These are phyloP conservation scores for Norana najaformis DNA, from an alignment of 2,888 invertebrate genomes.

Conservation along the genomic window DNA sequence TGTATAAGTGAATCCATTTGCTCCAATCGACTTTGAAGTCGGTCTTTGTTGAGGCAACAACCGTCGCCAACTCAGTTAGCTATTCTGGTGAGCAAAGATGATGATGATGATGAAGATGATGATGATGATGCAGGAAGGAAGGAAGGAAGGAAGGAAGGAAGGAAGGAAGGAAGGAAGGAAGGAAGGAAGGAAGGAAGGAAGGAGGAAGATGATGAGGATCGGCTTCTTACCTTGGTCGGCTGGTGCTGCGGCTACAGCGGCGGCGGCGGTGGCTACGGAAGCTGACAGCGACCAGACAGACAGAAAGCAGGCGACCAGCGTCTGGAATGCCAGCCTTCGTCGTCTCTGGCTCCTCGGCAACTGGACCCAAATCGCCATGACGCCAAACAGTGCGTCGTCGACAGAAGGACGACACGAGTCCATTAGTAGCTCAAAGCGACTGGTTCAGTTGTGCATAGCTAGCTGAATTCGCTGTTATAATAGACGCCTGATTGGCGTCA, in stretches of 20 bases:
- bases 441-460: not conserved
- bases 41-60: not conserved
- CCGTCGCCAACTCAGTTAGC: not conserved
- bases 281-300: not conserved
- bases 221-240: not conserved
- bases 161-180: not conserved
- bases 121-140: conserved; percentile 8
- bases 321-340: not conserved
- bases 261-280: not conserved
- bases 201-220: not conserved
- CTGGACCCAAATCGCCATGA: not conserved
- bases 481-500: not conserved
- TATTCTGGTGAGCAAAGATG: conserved; percentile 19
- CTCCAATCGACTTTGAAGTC: not conserved
- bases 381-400: too few species aligned
- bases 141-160: not conserved
- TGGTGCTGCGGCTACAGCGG: not conserved
- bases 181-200: not conserved
- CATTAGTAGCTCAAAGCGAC: not conserved
- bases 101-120: conserved; percentile 8
- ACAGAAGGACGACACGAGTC: not conserved
- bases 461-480: not conserved
- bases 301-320: not conserved
- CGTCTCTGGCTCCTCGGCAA: too few species aligned
- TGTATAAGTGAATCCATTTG: not conserved